phyloP scores from a whole-genome alignment of 2,888 invertebrate genomes.

The Itoplectis maculator region DNA sequence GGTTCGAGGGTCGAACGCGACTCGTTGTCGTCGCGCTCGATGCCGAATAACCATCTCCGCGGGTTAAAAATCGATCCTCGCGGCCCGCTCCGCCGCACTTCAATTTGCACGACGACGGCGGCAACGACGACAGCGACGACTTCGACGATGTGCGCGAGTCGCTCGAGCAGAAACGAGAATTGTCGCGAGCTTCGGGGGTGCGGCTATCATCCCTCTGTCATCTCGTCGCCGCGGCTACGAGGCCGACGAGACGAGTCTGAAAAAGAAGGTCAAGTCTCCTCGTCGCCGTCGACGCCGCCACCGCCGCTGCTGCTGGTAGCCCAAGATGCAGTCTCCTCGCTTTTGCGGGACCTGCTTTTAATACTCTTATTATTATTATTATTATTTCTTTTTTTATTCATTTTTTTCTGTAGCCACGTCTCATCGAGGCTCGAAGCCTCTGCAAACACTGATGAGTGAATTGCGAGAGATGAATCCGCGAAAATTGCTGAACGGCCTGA shows the following conservation, averaged over 20 bases:
- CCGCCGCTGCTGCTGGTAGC: constrained; percentile 5
- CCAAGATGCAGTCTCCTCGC: neutral
- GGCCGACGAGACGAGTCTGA: constrained; percentile 4
- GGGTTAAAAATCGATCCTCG: constrained; percentile 4
- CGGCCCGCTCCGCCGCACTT: neutral
- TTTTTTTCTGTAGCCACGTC: neutral
- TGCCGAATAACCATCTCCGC: too few species aligned
- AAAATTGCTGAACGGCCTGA: neutral
- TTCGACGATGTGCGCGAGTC: neutral
- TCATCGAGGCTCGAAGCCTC: too few species aligned
- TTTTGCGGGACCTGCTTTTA: constrained; percentile 7
- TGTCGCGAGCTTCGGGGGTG: constrained; percentile 29
- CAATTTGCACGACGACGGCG: neutral
- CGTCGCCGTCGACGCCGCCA: neutral
- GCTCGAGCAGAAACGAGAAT: neutral
- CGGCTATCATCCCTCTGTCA: constrained; percentile 18
- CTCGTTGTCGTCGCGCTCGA: too few species aligned
- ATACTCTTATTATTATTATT: too few species aligned
- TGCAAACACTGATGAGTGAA: neutral
- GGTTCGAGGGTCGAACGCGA: too few species aligned
- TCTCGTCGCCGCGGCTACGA: constrained; percentile 5
- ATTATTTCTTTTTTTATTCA: constrained; percentile 9
- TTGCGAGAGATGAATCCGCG: neutral
- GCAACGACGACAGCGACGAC: neutral
- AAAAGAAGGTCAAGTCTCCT: constrained; percentile 41